Conservation (phyloP, 2,888 invertebrate genomes). For the Homarus gammarus region DNA sequence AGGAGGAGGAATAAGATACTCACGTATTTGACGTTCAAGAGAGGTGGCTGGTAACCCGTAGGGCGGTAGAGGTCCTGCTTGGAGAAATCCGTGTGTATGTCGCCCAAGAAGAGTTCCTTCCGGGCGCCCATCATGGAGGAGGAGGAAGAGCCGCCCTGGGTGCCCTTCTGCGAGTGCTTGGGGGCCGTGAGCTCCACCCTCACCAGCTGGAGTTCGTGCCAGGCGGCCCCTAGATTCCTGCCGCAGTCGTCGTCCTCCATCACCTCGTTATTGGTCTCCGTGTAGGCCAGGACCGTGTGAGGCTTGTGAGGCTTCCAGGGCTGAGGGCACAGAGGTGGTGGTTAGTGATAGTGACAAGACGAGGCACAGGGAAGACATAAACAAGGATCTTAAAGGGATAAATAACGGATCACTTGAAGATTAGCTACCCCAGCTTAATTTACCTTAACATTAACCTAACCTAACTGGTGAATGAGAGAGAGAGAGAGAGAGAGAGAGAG, state of each 20-base stretch:
- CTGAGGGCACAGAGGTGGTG: constrained; percentile 1
- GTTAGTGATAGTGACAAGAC: too few species aligned
- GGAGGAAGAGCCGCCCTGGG: not conserved
- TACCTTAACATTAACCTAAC: too few species aligned
- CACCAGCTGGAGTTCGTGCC: constrained; percentile 64
- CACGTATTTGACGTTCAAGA: constrained; percentile 80
- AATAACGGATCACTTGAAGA: too few species aligned
- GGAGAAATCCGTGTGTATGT: constrained; percentile 47
- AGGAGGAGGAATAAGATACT: constrained; percentile 62
- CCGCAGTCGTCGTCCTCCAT: constrained; percentile 57
- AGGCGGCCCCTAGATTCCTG: constrained; percentile 50
- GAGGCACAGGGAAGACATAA: too few species aligned
- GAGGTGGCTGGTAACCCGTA: constrained; percentile 82
- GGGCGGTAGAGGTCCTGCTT: constrained; percentile 79
- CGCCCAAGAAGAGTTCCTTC: constrained; percentile 52
- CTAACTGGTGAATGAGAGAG: not conserved
- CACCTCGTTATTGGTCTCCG: constrained; percentile 54
- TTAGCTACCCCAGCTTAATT: too few species aligned
- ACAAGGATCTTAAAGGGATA: too few species aligned
- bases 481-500: not conserved
- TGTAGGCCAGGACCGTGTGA: constrained; percentile 59
- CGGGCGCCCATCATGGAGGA: not conserved
- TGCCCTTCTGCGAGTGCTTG: not conserved
- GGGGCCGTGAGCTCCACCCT: constrained; percentile 46
- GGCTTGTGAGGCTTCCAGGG: constrained; percentile 63